A percentile compares a stretch with the other conserved stretches of the same genome.
phyloP scores from a whole-genome alignment of 2,113 vertebrate species.

The Aythya baeri region DNA sequence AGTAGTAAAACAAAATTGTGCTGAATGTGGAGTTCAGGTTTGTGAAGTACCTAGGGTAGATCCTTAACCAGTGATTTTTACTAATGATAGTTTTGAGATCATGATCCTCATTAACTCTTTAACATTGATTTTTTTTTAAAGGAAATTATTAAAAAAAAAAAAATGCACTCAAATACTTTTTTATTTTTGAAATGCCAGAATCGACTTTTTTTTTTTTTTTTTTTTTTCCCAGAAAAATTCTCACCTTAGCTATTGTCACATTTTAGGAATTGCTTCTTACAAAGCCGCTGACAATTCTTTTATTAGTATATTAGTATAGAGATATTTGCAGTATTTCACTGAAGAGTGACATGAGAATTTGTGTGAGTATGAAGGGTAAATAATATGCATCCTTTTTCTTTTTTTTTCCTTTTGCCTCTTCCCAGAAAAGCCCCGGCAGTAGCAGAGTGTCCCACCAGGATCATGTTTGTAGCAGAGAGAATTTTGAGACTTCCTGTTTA shows the following conservation, averaged over 20 bases:
- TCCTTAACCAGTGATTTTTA: background rate
- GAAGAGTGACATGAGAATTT: background rate
- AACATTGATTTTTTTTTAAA: background rate
- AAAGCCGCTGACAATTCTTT: background rate
- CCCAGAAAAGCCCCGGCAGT: background rate
- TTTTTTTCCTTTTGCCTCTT: background rate
- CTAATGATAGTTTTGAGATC: background rate
- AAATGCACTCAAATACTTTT: background rate
- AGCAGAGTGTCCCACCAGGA: background rate
- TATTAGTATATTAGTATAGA: background rate
- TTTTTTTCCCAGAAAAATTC: background rate
- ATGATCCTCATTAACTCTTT: background rate
- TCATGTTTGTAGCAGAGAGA: background rate
- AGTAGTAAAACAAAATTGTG: background rate
- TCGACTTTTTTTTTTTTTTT: background rate
- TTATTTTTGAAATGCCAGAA: background rate
- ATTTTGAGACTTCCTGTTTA: constrained; percentile 9
- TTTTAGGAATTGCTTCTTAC: background rate
- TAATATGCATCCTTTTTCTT: background rate
- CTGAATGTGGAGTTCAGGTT: background rate
- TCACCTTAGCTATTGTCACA: background rate
- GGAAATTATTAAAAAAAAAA: background rate
- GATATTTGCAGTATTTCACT: background rate
- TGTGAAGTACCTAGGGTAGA: background rate
- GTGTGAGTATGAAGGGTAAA: background rate